Evolutionary conservation across 1,140 invertebrate genomes (phyloP).

Genomic region (Tyrophagus putrescentiae): DNA sequence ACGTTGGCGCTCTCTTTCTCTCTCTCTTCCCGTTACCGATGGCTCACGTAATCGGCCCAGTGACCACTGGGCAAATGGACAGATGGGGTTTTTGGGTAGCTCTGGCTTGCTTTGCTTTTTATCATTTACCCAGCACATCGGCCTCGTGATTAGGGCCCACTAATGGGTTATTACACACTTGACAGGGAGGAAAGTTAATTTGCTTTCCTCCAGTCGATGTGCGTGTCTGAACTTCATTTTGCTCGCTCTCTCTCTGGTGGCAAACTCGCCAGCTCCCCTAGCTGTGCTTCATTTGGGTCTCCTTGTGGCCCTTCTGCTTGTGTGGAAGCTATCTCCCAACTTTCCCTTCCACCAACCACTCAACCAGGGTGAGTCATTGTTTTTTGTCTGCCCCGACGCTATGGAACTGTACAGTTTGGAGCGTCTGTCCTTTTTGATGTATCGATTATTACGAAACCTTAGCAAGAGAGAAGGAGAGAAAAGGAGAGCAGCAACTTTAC

Average conservation of each 20-base stretch:
- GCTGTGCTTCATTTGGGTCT: no score
- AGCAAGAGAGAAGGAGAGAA: no score
- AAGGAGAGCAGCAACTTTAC: no score
- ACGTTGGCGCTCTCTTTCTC: no score
- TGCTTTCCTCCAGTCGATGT: not conserved
- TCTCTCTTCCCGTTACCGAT: not conserved
- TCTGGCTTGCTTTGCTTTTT: not conserved
- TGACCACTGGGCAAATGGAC: slow-evolving; percentile 3
- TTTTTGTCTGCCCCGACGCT: slow-evolving; percentile 2
- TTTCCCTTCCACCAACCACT: no score
- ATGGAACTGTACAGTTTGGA: slow-evolving; percentile 5
- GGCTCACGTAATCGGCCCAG: slow-evolving; percentile 3
- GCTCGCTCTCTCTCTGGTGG: no score
- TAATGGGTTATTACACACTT: slow-evolving; percentile 16
- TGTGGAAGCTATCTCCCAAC: no score
- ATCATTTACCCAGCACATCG: not conserved
- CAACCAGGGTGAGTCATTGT: slow-evolving; percentile 12
- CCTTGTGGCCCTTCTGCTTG: no score
- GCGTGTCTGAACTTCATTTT: not conserved
- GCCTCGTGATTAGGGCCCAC: slow-evolving; percentile 4
- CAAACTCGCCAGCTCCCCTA: no score
- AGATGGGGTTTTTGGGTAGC: not conserved
- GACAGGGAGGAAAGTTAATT: slow-evolving; percentile 5
- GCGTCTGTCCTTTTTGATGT: slow-evolving; percentile 4
- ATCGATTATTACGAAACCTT: slow-evolving; percentile 13